A percentile compares a stretch with the other conserved stretches of the same genome.
phyloP scores from a whole-genome alignment of 2,113 vertebrate genomes.

The Psophia crepitans region DNA sequence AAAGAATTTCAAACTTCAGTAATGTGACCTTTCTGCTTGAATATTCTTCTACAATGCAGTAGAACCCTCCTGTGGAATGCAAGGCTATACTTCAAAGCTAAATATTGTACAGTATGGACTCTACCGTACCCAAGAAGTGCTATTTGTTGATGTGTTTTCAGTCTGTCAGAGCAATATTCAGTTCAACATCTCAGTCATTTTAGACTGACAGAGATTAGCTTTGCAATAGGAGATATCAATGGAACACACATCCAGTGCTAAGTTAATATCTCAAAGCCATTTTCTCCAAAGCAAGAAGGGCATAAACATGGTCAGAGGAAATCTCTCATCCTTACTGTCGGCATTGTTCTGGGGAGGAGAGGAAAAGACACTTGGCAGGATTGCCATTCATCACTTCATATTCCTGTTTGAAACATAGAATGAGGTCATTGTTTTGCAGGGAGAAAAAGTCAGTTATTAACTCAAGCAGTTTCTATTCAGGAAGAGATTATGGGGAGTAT shows the following conservation, averaged over 20 bases:
- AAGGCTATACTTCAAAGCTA: background rate
- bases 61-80: background rate
- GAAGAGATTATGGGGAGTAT: background rate
- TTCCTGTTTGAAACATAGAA: background rate
- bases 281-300: background rate
- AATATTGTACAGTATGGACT: background rate
- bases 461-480: background rate
- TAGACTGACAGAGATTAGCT: background rate
- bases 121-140: background rate
- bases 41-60: background rate
- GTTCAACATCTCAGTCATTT: background rate
- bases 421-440: conserved; percentile 1
- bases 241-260: background rate
- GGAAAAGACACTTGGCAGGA: background rate
- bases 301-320: background rate
- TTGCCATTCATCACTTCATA: background rate
- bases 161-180: background rate
- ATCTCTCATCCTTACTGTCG: background rate
- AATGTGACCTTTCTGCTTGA: background rate
- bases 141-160: background rate
- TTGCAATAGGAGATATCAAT: background rate
- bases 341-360: background rate
- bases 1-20: background rate
- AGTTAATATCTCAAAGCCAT: background rate
- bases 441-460: background rate